Percentiles rank a stretch among this genome's conserved stretches.
phyloP scores from a whole-genome alignment of 2,888 invertebrate species.

The Callinectes sapidus region DNA sequence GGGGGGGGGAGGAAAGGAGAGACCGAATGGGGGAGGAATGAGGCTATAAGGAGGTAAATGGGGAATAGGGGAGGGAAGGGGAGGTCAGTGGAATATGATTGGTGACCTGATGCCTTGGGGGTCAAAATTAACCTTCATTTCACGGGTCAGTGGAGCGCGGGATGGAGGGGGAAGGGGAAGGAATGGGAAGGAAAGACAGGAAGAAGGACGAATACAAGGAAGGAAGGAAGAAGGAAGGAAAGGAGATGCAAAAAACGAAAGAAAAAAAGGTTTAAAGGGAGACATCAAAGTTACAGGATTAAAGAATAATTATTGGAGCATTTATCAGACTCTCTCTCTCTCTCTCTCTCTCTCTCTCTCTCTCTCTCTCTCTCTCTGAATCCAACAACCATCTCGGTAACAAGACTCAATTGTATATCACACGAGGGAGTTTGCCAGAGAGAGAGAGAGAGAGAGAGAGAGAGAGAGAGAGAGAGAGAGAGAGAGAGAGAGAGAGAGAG shows the following conservation, averaged over 20 bases:
- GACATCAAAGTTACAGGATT: not conserved
- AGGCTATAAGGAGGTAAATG: not conserved
- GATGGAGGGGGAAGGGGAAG: not conserved
- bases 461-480: conserved; percentile 1
- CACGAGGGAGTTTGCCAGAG: not conserved
- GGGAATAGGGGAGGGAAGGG: not conserved
- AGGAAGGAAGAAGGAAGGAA: not conserved
- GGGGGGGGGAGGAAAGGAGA: not conserved
- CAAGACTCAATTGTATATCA: not conserved
- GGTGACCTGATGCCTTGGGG: not conserved
- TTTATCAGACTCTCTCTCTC: not conserved
- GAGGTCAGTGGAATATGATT: not conserved
- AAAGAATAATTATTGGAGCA: not conserved
- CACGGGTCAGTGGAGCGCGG: not conserved
- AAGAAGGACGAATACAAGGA: not conserved
- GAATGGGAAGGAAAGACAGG: not conserved
- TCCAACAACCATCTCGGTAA: not conserved
- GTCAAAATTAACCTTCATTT: conserved; percentile 25
- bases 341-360: conserved; percentile 1
- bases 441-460: conserved; percentile 1
- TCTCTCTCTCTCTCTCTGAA: not conserved
- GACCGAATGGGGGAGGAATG: not conserved
- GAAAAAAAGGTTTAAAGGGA: not conserved
- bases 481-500: conserved; percentile 17
- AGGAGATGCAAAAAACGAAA: not conserved